Evolutionary conservation across 2,888 invertebrate species (phyloP), one percentile per base, ranked within the genome.

Genomic region (Mactromeris polynyma): DNA sequence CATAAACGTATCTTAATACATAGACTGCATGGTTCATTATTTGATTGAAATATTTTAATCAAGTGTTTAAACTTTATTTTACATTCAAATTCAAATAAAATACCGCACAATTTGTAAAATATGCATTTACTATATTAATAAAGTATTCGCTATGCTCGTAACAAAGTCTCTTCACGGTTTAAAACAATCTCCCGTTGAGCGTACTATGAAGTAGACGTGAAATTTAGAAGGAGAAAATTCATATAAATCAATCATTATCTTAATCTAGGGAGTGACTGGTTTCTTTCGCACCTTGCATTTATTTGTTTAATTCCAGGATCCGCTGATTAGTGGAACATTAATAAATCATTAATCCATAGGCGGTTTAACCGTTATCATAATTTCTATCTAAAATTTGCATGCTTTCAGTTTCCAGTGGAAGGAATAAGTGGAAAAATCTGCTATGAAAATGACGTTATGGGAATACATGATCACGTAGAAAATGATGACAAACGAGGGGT

Each of bases 211-310:
- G 26, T 64, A 64, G 58, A 26, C 58, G 58, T 64, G 58, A 2
- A 26, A 64, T 21, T 64, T 64, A 26, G 26, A 64, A 26, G 9
- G 58, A 64, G 21, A 64, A n/a, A 64, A 64, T 64, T 2, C 26
- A n/a, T 26, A 64, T 64, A 64, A 26, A 64, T 64, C 58, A 64
- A 9, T n/a, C 1, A 46, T 64, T 64, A 64, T 64, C 58, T 26
- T 26, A 64, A 4, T 26, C 58, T 26, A 51, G 26, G 26, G 58
- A 64, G 58, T 64, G n/a, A 26, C 58, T n/a, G 26, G 58, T 64
- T 64, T 26, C 58, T 26, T 64, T 64, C 26, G 58, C 58, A 64
- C 58, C 58, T 64, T 64, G 58, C 58, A 64, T 64, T 64, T 26
- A 64, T 64, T 64, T n/a, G 58, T 64, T 64, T 64, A 26, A 64